phyloP scores from a whole-genome alignment of 2,797 vertebrate species.

The Mallotus villosus region DNA sequence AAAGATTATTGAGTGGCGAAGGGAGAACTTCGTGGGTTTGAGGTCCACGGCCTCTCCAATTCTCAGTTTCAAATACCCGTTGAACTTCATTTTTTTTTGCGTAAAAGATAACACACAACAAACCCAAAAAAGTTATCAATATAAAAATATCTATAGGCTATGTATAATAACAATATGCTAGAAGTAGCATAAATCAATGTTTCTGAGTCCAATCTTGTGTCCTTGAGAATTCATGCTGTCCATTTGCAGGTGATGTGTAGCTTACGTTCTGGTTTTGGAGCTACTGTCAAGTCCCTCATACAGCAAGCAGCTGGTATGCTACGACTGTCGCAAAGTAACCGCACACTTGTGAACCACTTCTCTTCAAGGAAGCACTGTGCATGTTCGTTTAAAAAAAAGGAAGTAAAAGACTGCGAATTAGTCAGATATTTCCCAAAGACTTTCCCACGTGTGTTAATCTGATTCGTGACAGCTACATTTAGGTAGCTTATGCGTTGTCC shows the following conservation, averaged over 20 bases:
- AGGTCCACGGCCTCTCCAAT: constrained; percentile 93
- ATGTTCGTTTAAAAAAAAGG: constrained; percentile 43
- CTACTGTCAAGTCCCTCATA: no score
- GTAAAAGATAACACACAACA: constrained; percentile 12
- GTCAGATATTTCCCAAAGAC: constrained; percentile 59
- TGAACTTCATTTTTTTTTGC: constrained; percentile 86
- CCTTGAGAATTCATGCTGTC: constrained; percentile 4
- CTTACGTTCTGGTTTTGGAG: neutral
- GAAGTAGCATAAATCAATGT: neutral
- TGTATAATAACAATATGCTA: neutral
- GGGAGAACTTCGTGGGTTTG: constrained; percentile 89
- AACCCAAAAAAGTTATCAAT: neutral
- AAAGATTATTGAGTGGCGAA: constrained; percentile 87
- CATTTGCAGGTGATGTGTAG: neutral
- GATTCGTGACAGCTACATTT: neutral
- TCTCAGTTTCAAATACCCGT: constrained; percentile 87
- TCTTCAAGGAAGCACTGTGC: neutral
- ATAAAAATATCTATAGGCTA: neutral
- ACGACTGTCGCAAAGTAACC: neutral
- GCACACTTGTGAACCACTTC: constrained; percentile 11
- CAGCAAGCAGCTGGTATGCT: neutral
- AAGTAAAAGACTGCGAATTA: constrained; percentile 51
- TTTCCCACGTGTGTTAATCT: neutral
- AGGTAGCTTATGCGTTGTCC: neutral
- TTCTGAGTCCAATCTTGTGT: neutral